A percentile compares a stretch with the other conserved stretches of the same genome.
Evolutionary conservation across 2,113 vertebrate species (phyloP).

Genomic region (Xyliphius kryptos): DNA sequence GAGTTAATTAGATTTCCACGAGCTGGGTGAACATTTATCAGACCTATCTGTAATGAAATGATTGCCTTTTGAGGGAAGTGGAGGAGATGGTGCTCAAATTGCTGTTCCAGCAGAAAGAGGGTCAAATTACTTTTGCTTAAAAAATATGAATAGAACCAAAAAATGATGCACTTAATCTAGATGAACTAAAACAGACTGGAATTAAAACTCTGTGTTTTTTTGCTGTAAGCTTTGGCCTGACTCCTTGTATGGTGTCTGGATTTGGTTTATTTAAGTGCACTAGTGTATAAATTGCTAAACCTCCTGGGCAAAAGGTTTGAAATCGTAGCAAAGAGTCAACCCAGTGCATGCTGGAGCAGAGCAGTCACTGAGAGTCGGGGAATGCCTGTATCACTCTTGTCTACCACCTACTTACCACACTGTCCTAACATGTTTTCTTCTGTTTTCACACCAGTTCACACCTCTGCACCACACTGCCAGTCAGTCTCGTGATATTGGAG

Average conservation of each 20-base stretch:
- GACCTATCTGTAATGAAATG: neutral
- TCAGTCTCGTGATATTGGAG: conserved; percentile 2
- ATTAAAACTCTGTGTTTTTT: conserved; percentile 7
- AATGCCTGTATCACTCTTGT: neutral
- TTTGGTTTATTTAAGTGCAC: neutral
- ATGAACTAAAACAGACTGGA: neutral
- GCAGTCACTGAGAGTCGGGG: neutral
- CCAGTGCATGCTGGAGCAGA: neutral
- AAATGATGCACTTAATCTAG: neutral
- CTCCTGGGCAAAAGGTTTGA: neutral
- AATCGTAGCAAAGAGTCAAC: neutral
- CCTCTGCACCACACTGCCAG: conserved; percentile 3
- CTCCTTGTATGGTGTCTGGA: neutral
- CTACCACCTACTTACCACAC: neutral
- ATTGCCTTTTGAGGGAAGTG: neutral
- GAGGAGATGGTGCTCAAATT: neutral
- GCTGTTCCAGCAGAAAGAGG: neutral
- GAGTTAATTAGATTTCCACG: neutral
- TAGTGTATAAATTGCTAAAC: neutral
- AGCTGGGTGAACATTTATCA: neutral
- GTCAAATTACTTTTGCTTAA: neutral
- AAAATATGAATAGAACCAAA: neutral
- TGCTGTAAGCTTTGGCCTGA: conserved; percentile 2
- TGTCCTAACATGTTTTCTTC: neutral
- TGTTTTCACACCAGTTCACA: conserved; percentile 6